A percentile compares a stretch with the other conserved stretches of the same genome.
These are phyloP conservation scores for Cephus nigrinus DNA, from an alignment of 2,888 invertebrate species.

Conservation along the genomic window DNA sequence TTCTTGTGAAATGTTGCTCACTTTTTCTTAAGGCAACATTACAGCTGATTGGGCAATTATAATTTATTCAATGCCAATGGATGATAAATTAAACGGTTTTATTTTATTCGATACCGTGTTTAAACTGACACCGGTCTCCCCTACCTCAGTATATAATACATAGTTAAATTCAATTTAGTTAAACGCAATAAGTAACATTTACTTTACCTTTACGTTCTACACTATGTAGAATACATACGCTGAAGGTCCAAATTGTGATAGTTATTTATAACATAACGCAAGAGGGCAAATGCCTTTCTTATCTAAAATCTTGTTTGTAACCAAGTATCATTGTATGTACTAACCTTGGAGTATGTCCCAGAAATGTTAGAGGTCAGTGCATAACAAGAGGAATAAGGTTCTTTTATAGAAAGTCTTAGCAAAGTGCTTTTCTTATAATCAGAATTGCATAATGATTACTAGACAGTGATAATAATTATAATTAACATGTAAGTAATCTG, in stretches of 20 bases:
- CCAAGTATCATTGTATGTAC: neutral
- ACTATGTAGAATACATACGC: neutral
- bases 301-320: conserved; percentile 9
- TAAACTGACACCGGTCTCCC: too few relatives aligned
- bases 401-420: neutral
- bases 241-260: neutral
- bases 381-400: neutral
- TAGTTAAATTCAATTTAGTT: neutral
- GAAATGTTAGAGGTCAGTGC: conserved; percentile 11
- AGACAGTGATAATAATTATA: neutral
- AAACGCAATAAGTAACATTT: neutral
- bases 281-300: conserved; percentile 10
- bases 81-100: too few relatives aligned
- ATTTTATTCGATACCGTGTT: too few relatives aligned
- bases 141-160: neutral
- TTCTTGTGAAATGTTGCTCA: too few relatives aligned
- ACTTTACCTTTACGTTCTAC: neutral
- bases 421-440: neutral
- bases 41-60: too few relatives aligned
- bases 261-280: neutral
- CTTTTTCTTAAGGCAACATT: too few relatives aligned
- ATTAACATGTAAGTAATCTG: neutral
- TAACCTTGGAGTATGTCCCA: conserved; percentile 5
- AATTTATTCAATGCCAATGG: too few relatives aligned
- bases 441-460: neutral